Base-by-base conservation (phyloP, 2,797 vertebrate species). In the Trachurus trachurus region DNA sequence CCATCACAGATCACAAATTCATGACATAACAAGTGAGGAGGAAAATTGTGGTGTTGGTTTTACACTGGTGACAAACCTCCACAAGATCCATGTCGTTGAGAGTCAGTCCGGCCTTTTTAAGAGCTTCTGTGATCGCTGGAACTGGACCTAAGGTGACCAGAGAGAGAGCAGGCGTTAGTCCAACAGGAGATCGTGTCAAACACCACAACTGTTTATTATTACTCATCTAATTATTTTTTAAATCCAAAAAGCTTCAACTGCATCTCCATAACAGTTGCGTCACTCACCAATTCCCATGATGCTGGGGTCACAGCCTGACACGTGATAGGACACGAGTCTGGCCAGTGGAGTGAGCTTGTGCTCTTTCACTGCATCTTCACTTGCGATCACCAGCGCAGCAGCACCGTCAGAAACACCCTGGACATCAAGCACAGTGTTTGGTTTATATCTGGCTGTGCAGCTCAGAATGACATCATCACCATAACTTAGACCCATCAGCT, bases 221-320 rank as follows among this genome's bases (percentile, higher is more conserved):
- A 13, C n/a, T n/a, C n/a, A 72, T 45, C 54, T 0, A 49, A 16
- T 66, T 6, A 1, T 52, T 66, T 66, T 34, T 70, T 29, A n/a
- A 39, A 53, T 71, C 8, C 9, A 74, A 71, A 65, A 0, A 6
- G 11, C 17, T 50, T 54, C 10, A 52, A 71, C 16, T 15, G 15
- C 22, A 70, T 22, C 1, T 56, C 42, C 26, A 19, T 19, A 8
- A 59, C 15, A 56, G 21, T 8, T 19, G 9, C 19, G 11, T 65
- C 31, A 91, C 96, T 95, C 90, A 99, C 98, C 98, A 59, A 99
- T 99, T 84, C 98, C 98, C 98, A 99, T 99, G 80, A 99, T 97
- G 89, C 96, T 96, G 11, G 98, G 98, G 76, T 99, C 98, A 89
- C 98, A 99, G 76, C 98, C 98, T 4, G 95, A 90, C 1, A 83